Evolutionary conservation across 92 coral and sea anemone genomes (phyloP), one percentile per base, ranked within the genome.

Genomic region (Phenganax stokvisi): DNA sequence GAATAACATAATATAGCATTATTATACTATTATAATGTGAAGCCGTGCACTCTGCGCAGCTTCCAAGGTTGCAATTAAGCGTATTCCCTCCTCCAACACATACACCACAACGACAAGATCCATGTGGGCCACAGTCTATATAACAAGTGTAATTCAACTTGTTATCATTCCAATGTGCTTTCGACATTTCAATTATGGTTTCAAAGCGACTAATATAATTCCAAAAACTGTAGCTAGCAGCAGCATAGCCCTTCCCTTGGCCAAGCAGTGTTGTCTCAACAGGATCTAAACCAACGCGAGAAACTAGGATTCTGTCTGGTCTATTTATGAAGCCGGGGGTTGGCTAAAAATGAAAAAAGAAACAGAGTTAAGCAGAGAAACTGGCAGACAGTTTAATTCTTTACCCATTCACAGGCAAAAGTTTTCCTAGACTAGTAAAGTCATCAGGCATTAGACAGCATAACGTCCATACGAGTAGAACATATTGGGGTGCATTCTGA

Each of bases 61-160:
- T 80, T 28, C 88, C 89, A 16, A 92, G 87, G 71, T 90, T 89
- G 83, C 99, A 96, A 70, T 76, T 96, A 16, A 87, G 83, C 31
- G 82, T 77, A 71, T 87, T 87, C 12, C 97, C 94, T 15, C 97
- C 97, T 17, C 75, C 85, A 63, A 96, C 92, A 68, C 99, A 96
- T 20, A 96, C 87, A 65, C 99, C 97, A 84, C 99, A 96, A 81
- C 99, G 97, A 56, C 99, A 96, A 9, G 99, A 96, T 6, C 97
- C 99, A 77, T 92, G 99, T 27, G 99, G 99, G 8, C 99, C 99
- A 78, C 99, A 96, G 81, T 96, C 99, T 69, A 89, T 91, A 67
- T 92, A 83, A 65, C 99, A 96, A 0, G 96, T 79, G 79, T 96
- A 96, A 29, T 59, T 85, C 81, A 57, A 66, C 37, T 56, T 81